phyloP scores from a whole-genome alignment of 1,140 invertebrate species.

The Zaprionus taronus region DNA sequence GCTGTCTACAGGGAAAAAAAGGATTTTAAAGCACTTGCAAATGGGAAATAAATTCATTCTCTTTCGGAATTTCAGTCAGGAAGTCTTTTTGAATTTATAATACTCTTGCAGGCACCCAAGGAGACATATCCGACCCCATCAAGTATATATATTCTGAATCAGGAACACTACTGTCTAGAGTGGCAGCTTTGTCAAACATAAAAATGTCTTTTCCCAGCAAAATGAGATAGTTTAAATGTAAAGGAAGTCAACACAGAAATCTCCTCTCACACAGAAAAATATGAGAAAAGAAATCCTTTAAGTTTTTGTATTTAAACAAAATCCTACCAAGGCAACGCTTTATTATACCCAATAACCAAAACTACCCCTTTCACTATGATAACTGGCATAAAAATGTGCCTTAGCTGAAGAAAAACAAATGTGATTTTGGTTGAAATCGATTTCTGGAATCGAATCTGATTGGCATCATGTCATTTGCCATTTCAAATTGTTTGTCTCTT shows the following conservation, averaged over 20 bases:
- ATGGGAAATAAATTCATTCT: too few relatives aligned
- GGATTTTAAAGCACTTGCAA: too few relatives aligned
- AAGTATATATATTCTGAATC: too few relatives aligned
- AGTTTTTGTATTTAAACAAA: not conserved
- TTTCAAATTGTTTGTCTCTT: constrained; percentile 29
- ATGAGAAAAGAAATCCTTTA: not conserved
- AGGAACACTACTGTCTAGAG: too few relatives aligned
- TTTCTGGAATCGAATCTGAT: constrained; percentile 37
- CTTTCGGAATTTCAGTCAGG: too few relatives aligned
- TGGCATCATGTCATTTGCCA: constrained; percentile 51
- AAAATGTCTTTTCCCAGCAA: not conserved
- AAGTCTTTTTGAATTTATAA: too few relatives aligned
- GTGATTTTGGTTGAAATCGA: constrained; percentile 29
- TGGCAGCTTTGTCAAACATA: too few relatives aligned
- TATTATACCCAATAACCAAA: not conserved
- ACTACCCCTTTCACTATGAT: not conserved
- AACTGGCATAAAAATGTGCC: not conserved
- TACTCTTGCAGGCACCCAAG: too few relatives aligned
- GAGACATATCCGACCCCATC: too few relatives aligned
- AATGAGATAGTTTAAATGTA: not conserved
- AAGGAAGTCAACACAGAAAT: too few relatives aligned
- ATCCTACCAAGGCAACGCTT: not conserved
- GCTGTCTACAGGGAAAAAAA: too few relatives aligned
- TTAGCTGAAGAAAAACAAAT: not conserved
- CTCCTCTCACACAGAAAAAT: not conserved